phyloP scores from a whole-genome alignment of 1,140 invertebrate genomes.

The Caenorhabditis inopinata region DNA sequence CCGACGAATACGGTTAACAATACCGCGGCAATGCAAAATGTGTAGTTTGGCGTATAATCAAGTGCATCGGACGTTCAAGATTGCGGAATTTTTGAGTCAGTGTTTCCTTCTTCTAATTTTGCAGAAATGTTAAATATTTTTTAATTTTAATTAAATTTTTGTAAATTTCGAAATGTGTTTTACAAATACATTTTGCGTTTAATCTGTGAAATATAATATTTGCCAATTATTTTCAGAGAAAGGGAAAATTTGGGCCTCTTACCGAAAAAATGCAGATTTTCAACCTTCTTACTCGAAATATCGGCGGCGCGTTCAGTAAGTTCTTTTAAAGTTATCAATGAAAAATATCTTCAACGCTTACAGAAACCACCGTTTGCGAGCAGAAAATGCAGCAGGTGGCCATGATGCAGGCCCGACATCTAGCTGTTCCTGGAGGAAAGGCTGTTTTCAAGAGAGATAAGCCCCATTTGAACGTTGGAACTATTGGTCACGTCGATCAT shows the following conservation, averaged over 20 bases:
- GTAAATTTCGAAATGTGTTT: too few relatives aligned
- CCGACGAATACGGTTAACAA: not conserved
- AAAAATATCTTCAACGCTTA: not conserved
- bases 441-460: slow-evolving; percentile 70
- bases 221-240: not conserved
- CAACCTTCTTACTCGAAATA: slow-evolving; percentile 13
- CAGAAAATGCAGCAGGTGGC: slow-evolving; percentile 25
- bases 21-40: too few relatives aligned
- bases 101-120: too few relatives aligned
- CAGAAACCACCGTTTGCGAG: slow-evolving; percentile 6
- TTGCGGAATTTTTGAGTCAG: too few relatives aligned
- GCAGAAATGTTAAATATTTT: too few relatives aligned
- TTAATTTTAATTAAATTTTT: too few relatives aligned
- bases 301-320: slow-evolving; percentile 14
- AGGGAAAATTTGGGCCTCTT: not conserved
- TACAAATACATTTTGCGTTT: too few relatives aligned
- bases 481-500: slow-evolving; percentile 98
- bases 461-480: slow-evolving; percentile 95
- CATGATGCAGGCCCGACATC: slow-evolving; percentile 8
- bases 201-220: too few relatives aligned
- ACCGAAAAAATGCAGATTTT: not conserved
- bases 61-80: too few relatives aligned
- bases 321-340: not conserved
- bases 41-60: too few relatives aligned
- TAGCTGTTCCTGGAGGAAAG: slow-evolving; percentile 42